Evolutionary conservation across 2,888 invertebrate genomes (phyloP).

Genomic region (Acleris literana): DNA sequence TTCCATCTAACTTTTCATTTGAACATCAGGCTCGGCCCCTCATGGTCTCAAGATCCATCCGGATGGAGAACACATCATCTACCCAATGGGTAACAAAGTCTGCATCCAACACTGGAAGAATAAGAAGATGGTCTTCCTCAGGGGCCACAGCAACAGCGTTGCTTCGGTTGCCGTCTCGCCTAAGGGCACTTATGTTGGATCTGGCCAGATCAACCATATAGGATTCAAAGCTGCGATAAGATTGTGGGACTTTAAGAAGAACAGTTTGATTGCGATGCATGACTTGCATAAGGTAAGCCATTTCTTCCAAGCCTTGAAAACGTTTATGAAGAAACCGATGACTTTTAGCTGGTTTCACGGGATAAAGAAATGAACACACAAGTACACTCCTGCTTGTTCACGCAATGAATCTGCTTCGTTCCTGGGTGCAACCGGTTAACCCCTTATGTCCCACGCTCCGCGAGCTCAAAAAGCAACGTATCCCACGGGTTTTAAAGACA

Average conservation of each 20-base stretch:
- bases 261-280: slow-evolving; percentile 86
- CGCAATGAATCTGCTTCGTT: too few species aligned
- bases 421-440: too few species aligned
- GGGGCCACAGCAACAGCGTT: slow-evolving; percentile 91
- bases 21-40: slow-evolving; percentile 63
- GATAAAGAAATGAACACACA: too few species aligned
- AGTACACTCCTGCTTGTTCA: too few species aligned
- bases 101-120: slow-evolving; percentile 87
- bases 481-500: too few species aligned
- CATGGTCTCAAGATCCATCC: slow-evolving; percentile 89
- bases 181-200: slow-evolving; percentile 90
- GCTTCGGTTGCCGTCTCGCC: slow-evolving; percentile 90
- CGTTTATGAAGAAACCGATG: too few species aligned
- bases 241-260: slow-evolving; percentile 92
- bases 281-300: slow-evolving; percentile 90
- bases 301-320: background rate
- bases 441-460: too few species aligned
- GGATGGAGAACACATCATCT: slow-evolving; percentile 87
- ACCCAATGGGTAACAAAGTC: slow-evolving; percentile 91
- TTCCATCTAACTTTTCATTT: background rate
- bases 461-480: too few species aligned
- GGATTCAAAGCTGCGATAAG: slow-evolving; percentile 95
- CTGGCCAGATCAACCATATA: slow-evolving; percentile 95
- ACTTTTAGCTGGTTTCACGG: too few species aligned
- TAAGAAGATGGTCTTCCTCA: slow-evolving; percentile 89